These are phyloP conservation scores for Ameiurus melas DNA, from an alignment of 2,113 vertebrate species.

Conservation along the genomic window DNA sequence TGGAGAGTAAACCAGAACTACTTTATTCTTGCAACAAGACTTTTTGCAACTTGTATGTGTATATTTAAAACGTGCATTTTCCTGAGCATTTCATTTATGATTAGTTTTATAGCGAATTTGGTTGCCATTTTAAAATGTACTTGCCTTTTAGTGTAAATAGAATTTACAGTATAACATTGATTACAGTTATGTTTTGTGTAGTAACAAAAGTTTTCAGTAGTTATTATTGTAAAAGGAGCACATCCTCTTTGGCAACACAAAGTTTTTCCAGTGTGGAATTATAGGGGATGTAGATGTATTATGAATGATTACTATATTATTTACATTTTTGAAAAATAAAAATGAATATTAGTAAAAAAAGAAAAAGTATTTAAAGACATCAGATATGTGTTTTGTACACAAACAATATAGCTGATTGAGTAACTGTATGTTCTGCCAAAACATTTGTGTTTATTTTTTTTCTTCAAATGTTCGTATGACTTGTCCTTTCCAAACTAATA, in stretches of 20 bases:
- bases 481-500: too few relatives aligned
- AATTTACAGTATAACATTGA: background rate
- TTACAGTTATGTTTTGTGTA: too few relatives aligned
- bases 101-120: background rate
- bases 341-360: background rate
- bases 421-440: too few relatives aligned
- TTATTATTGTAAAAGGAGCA: constrained; percentile 5
- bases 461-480: too few relatives aligned
- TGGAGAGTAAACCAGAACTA: background rate
- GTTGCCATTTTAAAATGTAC: background rate
- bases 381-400: too few relatives aligned
- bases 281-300: constrained; percentile 42
- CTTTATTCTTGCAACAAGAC: constrained; percentile 9
- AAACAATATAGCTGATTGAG: too few relatives aligned
- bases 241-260: too few relatives aligned
- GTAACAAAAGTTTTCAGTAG: background rate
- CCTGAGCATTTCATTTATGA: background rate
- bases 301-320: background rate
- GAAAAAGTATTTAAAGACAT: too few relatives aligned
- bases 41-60: constrained; percentile 1
- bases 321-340: too few relatives aligned
- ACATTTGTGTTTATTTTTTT: too few relatives aligned
- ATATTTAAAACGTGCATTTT: too few relatives aligned
- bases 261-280: background rate
- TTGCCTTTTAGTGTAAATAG: constrained; percentile 12